phyloP scores from a whole-genome alignment of 1,140 invertebrate species.

The Saxidomus purpurata region DNA sequence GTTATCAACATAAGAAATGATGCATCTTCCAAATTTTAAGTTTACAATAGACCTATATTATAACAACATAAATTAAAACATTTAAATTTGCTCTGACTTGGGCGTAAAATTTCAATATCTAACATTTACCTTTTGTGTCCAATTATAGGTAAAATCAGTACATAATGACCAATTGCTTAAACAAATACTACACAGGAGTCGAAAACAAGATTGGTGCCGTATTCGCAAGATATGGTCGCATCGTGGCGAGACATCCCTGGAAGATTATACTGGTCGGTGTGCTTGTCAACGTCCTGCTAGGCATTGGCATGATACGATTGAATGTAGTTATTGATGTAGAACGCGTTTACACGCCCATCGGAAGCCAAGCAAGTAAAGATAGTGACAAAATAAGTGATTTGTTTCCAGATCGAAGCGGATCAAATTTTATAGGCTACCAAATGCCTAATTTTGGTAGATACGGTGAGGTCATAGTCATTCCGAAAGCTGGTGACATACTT shows the following conservation, averaged over 20 bases:
- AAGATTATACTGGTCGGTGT: conserved; percentile 38
- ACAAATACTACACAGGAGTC: neutral
- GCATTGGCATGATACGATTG: conserved; percentile 68
- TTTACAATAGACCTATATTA: too few species aligned
- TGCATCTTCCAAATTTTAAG: too few species aligned
- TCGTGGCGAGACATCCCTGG: conserved; percentile 58
- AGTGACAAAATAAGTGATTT: neutral
- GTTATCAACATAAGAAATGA: too few species aligned
- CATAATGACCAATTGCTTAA: neutral
- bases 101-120: too few species aligned
- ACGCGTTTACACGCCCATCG: conserved; percentile 49
- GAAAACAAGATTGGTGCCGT: conserved; percentile 34
- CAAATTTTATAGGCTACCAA: conserved; percentile 23
- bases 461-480: conserved; percentile 16
- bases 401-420: conserved; percentile 4
- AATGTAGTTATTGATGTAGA: conserved; percentile 35
- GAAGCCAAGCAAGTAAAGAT: conserved; percentile 39
- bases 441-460: conserved; percentile 18
- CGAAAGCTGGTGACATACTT: conserved; percentile 12
- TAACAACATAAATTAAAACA: too few species aligned
- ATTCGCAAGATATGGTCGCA: conserved; percentile 56
- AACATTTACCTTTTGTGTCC: too few species aligned
- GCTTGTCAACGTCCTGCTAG: conserved; percentile 66
- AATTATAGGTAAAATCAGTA: too few species aligned
- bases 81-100: too few species aligned